Evolutionary conservation across 2,113 vertebrate species (phyloP), one percentile per base, ranked within the genome.

Genomic region (Pedetes capensis): DNA sequence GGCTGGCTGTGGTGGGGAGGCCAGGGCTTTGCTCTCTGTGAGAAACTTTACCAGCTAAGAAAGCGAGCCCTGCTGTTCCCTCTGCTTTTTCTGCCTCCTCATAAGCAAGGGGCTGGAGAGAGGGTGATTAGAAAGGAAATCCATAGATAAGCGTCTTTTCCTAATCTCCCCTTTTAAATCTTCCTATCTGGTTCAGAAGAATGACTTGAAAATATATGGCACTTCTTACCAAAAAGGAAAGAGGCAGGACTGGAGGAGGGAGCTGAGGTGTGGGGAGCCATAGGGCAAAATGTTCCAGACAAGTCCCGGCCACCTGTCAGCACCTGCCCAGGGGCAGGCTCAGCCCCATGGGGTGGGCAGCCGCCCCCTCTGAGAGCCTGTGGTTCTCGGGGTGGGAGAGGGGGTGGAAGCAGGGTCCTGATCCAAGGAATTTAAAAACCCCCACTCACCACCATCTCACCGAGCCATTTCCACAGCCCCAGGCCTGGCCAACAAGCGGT

Each of bases 131-230:
- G 49, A 86, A 37, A 51, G 93, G 55, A 82, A 66, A 66, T 37
- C 27, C 42, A 10, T 3, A 0, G 6, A 3, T 22, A 1, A 18
- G 27, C 47, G 12, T 63, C 14, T 51, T 47, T 9, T 16, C 3
- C 53, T 10, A n/a, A n/a, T n/a, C n/a, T 42, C 14, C 61, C 53
- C 63, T 72, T 12, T 61, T 68, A 29, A 39, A 22, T 34, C 42
- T 61, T 53, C 49, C 39, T 42, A 29, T 87, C 85, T 49, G 17
- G 17, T 74, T 18, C 39, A 61, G 34, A 88, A 66, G 42, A 89
- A 71, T 49, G 47, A 69, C 20, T 72, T 79, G 64, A 42, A 72
- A 75, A 59, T 16, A 11, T 18, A 25, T 34, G 34, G 8, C 51
- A 14, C 37, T 27, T 74, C 82, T 55, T 44, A 5, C 51, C 17